These are phyloP conservation scores for Tillus elongatus DNA, from an alignment of 2,888 invertebrate species.

Conservation along the genomic window DNA sequence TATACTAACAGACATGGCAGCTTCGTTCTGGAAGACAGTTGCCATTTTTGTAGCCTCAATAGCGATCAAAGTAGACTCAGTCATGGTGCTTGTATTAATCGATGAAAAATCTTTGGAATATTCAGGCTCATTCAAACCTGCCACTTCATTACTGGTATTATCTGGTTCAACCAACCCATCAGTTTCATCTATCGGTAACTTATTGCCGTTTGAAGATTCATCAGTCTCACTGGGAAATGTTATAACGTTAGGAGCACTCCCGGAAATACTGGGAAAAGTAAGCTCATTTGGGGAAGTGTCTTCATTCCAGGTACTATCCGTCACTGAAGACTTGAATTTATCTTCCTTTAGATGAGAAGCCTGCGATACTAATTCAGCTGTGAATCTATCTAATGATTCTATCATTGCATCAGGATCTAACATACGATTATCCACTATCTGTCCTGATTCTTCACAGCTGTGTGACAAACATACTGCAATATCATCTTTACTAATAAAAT, in stretches of 20 bases:
- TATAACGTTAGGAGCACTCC: slow-evolving; percentile 61
- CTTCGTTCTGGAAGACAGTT: slow-evolving; percentile 46
- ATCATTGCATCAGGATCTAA: slow-evolving; percentile 59
- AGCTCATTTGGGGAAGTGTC: slow-evolving; percentile 69
- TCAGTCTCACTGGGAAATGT: slow-evolving; percentile 55
- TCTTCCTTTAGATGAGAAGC: slow-evolving; percentile 50
- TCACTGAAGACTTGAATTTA: slow-evolving; percentile 28
- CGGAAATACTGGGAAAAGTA: slow-evolving; percentile 73
- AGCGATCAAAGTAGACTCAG: slow-evolving; percentile 63
- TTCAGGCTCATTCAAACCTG: slow-evolving; percentile 21
- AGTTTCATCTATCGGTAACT: no score
- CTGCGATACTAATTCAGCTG: slow-evolving; percentile 55
- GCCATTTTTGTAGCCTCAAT: slow-evolving; percentile 65
- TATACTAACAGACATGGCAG: slow-evolving; percentile 51
- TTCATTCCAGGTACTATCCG: slow-evolving; percentile 70
- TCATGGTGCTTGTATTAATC: slow-evolving; percentile 51
- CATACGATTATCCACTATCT: slow-evolving; percentile 36
- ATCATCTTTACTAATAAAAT: background rate
- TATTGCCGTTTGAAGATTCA: slow-evolving; percentile 8
- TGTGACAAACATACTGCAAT: background rate
- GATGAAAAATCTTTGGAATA: slow-evolving; percentile 42
- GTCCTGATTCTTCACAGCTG: slow-evolving; percentile 30
- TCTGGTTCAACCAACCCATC: slow-evolving; percentile 28
- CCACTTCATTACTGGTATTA: no score
- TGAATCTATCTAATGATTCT: slow-evolving; percentile 56